phyloP scores from a whole-genome alignment of 1,140 invertebrate genomes.

The Dendroctonus valens region DNA sequence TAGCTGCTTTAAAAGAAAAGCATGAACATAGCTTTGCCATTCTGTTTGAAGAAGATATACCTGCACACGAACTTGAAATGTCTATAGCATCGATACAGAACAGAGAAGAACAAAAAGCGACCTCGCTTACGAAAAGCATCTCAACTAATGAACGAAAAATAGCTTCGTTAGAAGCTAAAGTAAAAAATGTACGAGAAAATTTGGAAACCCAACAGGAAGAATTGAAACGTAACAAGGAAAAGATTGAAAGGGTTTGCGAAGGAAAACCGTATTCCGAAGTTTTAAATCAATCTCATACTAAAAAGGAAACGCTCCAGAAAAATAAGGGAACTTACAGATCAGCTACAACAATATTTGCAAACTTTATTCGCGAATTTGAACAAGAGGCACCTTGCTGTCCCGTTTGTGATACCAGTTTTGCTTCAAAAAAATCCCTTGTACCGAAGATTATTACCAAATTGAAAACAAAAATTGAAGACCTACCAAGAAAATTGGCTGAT shows the following conservation, averaged over 20 bases:
- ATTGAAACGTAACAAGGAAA: constrained; percentile 42
- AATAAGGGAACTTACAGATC: constrained; percentile 51
- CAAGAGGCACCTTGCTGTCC: constrained; percentile 45
- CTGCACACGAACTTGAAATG: constrained; percentile 64
- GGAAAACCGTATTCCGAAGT: constrained; percentile 48
- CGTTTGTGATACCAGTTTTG: constrained; percentile 45
- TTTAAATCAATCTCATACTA: constrained; percentile 44
- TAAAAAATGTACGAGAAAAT: constrained; percentile 44
- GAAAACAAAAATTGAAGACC: constrained; percentile 54
- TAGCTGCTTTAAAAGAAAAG: constrained; percentile 61
- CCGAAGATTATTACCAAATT: constrained; percentile 48
- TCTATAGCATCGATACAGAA: constrained; percentile 56
- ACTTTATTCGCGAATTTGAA: constrained; percentile 46
- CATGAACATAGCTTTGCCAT: constrained; percentile 58
- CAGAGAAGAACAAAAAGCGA: constrained; percentile 53
- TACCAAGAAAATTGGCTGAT: constrained; percentile 48
- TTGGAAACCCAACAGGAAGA: constrained; percentile 46
- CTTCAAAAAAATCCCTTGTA: constrained; percentile 31
- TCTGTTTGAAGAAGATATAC: constrained; percentile 58
- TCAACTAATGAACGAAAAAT: constrained; percentile 60
- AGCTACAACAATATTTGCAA: constrained; percentile 52
- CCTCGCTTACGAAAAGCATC: constrained; percentile 60
- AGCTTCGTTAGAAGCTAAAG: constrained; percentile 40
- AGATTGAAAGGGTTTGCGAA: constrained; percentile 50
- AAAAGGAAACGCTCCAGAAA: constrained; percentile 51